phyloP scores from a whole-genome alignment of 1,140 invertebrate species.

The Bombus balteatus region DNA sequence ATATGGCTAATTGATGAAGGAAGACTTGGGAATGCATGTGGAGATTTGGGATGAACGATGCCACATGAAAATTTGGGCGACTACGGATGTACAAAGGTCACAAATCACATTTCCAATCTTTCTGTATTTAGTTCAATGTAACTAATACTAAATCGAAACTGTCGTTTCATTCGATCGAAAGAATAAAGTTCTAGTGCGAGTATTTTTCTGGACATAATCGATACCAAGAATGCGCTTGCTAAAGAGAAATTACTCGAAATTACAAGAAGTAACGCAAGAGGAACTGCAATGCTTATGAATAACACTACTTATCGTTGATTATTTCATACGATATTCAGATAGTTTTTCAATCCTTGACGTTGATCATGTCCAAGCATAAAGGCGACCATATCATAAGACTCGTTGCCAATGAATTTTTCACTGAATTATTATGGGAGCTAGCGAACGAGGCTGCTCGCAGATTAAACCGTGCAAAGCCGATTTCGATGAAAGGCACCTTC shows the following conservation, averaged over 20 bases:
- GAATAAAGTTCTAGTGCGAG: neutral
- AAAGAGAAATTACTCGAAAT: neutral
- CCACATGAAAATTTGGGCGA: neutral
- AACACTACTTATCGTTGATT: no score
- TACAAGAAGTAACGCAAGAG: neutral
- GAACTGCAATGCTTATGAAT: no score
- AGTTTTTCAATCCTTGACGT: neutral
- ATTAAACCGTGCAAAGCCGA: slow-evolving; percentile 49
- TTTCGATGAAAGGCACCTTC: slow-evolving; percentile 44
- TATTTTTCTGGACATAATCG: neutral
- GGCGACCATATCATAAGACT: neutral
- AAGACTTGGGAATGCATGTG: no score
- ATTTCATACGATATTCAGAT: neutral
- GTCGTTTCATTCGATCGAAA: neutral
- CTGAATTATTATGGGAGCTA: slow-evolving; percentile 10
- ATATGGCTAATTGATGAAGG: no score
- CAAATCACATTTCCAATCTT: no score
- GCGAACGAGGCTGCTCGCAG: neutral
- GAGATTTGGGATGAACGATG: neutral
- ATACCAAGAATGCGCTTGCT: neutral
- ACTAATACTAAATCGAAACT: no score
- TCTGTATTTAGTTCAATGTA: no score
- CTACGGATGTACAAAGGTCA: no score
- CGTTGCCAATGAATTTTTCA: neutral
- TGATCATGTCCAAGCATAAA: neutral